Base-by-base conservation (phyloP, 2,888 invertebrate species). In the Augochlorella aurata region DNA sequence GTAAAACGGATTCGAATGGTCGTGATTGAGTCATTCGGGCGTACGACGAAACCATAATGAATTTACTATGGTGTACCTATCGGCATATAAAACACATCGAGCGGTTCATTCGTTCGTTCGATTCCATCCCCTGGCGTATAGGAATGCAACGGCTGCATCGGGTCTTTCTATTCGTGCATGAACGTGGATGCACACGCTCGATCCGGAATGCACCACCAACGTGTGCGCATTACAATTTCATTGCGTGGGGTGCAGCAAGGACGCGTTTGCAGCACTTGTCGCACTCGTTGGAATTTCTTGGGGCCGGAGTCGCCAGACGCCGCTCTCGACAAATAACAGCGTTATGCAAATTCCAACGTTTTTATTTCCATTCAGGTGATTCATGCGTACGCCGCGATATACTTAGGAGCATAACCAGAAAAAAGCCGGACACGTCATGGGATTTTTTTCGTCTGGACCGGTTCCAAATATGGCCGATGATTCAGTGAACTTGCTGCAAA, bases 231-330 rank as follows among this genome's bases (percentile, higher is more conserved):
- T 82, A 75, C 77, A 38, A 71, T 82, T 75, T 75, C 71, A 69
- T 79, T 66, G 84, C 78, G 88, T 79, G 81, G 83, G 86, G 79
- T 50, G 88, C 50, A 47, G 88, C 87, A 87, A 87, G 88, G 88
- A 88, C 88, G 88, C 10, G 29, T n/a, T 72, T 74, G 68, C 49
- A 45, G 61, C 83, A 83, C 78, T 83, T 83, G 83, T 78, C 83
- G 78, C 75, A 54, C 68, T 72, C 71, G 74, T 54, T 71, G 83
- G 83, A 83, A 83, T 83, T 83, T 83, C 78, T 73, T 75, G 69
- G 71, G 10, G 44, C 24, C 67, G 38, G 61, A 70, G 78, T 61
- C 68, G 54, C 66, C 52, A 52, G 83, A 79, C 83, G 77, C 67
- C 70, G 63, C 58, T 21, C 82, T 10, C 82, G 78, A 82, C 74